A percentile compares a stretch with the other conserved stretches of the same genome.
phyloP scores from a whole-genome alignment of 2,113 vertebrate genomes.

The Haemorhous mexicanus region DNA sequence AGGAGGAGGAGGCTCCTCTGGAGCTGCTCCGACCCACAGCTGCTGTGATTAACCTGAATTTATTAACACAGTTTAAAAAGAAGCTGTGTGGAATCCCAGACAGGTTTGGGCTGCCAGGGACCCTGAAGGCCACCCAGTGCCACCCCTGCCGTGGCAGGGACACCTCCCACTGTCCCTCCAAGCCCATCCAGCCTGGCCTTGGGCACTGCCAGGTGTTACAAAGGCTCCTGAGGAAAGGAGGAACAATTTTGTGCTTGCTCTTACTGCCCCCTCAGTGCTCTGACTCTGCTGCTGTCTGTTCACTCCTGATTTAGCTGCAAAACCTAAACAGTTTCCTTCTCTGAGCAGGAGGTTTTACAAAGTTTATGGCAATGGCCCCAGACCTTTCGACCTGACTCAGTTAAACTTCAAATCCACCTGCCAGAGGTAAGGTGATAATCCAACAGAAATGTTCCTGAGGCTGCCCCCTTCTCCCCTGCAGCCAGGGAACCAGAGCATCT shows the following conservation, averaged over 20 bases:
- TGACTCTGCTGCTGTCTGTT: accelerated
- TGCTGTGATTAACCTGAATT: accelerated
- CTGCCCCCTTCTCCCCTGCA: too few species aligned
- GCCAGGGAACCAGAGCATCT: accelerated
- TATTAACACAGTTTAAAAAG: accelerated
- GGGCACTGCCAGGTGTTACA: neutral
- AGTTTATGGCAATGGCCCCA: constrained; percentile 77
- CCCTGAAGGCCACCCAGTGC: neutral
- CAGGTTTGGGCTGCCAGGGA: neutral
- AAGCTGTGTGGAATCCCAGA: accelerated
- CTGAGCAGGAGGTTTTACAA: constrained; percentile 83
- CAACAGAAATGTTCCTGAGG: accelerated
- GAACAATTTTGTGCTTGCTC: accelerated
- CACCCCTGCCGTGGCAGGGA: neutral
- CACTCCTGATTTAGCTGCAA: accelerated
- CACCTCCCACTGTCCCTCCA: neutral
- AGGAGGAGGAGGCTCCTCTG: accelerated
- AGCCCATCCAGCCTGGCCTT: neutral
- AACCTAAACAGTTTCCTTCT: neutral
- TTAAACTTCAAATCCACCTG: constrained; percentile 81
- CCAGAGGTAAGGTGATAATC: constrained; percentile 75
- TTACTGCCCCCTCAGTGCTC: accelerated
- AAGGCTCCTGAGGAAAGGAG: too few species aligned
- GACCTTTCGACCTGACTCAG: constrained; percentile 77
- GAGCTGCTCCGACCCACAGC: accelerated